phyloP scores from a whole-genome alignment of 1,140 invertebrate species.

The Chrysomallon squamiferum region DNA sequence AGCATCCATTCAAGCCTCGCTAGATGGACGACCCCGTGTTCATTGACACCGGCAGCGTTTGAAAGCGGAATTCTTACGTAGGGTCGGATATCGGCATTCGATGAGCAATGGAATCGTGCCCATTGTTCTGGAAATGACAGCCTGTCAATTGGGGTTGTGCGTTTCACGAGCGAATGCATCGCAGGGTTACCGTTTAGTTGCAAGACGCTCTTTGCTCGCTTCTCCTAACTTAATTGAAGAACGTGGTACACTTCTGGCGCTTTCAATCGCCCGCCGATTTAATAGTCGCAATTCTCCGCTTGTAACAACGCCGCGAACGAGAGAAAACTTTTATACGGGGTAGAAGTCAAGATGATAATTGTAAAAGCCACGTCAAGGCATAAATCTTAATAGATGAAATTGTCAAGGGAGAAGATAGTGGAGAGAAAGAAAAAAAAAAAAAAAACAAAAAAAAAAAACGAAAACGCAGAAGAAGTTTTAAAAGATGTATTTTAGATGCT shows the following conservation, averaged over 20 bases:
- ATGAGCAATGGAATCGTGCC: not conserved
- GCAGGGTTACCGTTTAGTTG: not conserved
- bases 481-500: no score
- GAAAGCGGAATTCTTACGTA: not conserved
- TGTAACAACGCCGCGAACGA: not conserved
- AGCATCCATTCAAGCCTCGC: not conserved
- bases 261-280: not conserved
- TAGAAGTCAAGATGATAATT: not conserved
- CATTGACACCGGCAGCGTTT: not conserved
- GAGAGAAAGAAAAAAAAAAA: no score
- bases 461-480: no score
- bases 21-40: not conserved
- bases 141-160: constrained; percentile 1
- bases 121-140: not conserved
- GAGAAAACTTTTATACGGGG: constrained; percentile 5
- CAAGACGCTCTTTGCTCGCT: not conserved
- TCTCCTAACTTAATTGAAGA: constrained; percentile 3
- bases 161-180: not conserved
- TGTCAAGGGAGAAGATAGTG: no score
- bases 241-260: not conserved
- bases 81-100: not conserved
- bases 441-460: no score
- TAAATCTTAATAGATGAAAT: not conserved
- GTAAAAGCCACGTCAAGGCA: not conserved
- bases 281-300: no score